Evolutionary conservation across 1,140 invertebrate species (phyloP).

Genomic region (Harpegnathos saltator): DNA sequence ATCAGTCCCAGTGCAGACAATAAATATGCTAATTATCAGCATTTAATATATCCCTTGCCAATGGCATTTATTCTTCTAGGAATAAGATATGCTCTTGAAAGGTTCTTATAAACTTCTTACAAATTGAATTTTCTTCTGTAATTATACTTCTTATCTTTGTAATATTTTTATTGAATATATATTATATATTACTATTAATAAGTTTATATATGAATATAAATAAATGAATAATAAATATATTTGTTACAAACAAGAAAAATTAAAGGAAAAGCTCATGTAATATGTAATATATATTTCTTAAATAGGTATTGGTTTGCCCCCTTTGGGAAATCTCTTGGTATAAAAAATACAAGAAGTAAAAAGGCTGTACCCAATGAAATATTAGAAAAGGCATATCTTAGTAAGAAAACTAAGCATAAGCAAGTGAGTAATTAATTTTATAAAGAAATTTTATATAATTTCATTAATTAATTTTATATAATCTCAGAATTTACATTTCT

Average conservation of each 20-base stretch:
- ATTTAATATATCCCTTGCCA: constrained; percentile 93
- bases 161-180: background rate
- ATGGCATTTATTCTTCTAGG: constrained; percentile 92
- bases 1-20: constrained; percentile 92
- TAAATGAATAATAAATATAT: background rate
- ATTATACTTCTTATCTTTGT: background rate
- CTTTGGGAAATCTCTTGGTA: constrained; percentile 91
- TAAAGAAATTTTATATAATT: background rate
- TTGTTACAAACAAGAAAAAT: background rate
- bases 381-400: constrained; percentile 91
- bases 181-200: background rate
- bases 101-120: constrained; percentile 88
- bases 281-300: constrained; percentile 67
- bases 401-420: constrained; percentile 90
- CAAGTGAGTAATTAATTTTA: constrained; percentile 86
- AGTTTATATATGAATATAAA: background rate
- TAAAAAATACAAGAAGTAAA: constrained; percentile 92
- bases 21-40: constrained; percentile 92
- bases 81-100: constrained; percentile 92
- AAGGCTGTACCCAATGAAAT: constrained; percentile 89
- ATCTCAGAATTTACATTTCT: too few species aligned
- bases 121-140: background rate
- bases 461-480: too few species aligned
- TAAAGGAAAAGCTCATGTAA: background rate
- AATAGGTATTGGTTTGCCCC: constrained; percentile 92